These are phyloP conservation scores for Crossocerus cetratus DNA, from an alignment of 2,888 invertebrate genomes.

Conservation along the genomic window DNA sequence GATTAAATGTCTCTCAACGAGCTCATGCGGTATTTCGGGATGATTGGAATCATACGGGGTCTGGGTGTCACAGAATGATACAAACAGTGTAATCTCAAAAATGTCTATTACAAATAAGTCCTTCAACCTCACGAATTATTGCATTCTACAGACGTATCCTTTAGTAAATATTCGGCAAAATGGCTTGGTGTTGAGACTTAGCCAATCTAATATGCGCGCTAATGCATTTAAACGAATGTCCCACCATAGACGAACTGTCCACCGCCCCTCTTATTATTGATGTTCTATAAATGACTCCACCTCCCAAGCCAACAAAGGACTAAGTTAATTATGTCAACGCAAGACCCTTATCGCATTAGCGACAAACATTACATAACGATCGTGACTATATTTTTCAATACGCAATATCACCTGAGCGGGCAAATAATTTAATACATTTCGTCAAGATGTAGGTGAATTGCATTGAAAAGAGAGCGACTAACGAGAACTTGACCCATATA, in stretches of 20 bases:
- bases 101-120: constrained; percentile 56
- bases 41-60: no score
- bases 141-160: constrained; percentile 18
- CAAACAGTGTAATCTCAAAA: constrained; percentile 9
- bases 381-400: no score
- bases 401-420: no score
- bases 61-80: no score
- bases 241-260: background rate
- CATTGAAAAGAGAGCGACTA: no score
- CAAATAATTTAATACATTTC: no score
- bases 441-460: no score
- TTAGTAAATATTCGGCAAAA: background rate
- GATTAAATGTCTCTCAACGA: no score
- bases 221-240: background rate
- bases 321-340: constrained; percentile 12
- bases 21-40: no score
- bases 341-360: no score
- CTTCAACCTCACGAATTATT: constrained; percentile 36
- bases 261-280: background rate
- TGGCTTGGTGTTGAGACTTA: constrained; percentile 5
- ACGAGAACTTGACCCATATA: no score
- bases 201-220: constrained; percentile 1
- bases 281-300: background rate
- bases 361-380: no score
- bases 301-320: background rate